These are phyloP conservation scores for Parapristionchus giblindavisi DNA, from an alignment of 2,888 invertebrate genomes.

Conservation along the genomic window DNA sequence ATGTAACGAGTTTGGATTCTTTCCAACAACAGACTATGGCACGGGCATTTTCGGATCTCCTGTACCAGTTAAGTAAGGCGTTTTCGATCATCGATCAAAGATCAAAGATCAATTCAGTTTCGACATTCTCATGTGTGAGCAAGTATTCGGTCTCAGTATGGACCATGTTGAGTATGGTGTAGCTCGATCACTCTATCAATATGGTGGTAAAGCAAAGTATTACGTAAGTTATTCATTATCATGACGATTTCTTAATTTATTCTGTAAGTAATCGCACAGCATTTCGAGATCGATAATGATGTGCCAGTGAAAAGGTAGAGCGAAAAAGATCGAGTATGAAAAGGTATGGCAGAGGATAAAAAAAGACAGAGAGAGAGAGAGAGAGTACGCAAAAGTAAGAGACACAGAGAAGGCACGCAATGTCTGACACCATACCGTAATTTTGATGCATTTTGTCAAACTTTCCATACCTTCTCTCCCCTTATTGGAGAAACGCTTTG, in stretches of 20 bases:
- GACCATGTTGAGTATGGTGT: neutral
- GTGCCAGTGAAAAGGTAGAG: no score
- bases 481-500: no score
- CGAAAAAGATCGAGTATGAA: no score
- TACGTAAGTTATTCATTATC: neutral
- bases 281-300: no score
- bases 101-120: neutral
- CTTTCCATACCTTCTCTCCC: no score
- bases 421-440: no score
- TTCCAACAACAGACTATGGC: constrained; percentile 81
- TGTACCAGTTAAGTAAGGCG: constrained; percentile 57
- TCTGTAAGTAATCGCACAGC: no score
- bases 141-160: constrained; percentile 7
- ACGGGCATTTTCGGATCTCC: constrained; percentile 57
- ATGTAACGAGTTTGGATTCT: constrained; percentile 94
- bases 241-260: neutral
- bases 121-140: constrained; percentile 24
- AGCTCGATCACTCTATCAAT: neutral
- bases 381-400: no score
- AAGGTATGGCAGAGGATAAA: no score
- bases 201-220: constrained; percentile 22
- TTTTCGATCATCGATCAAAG: neutral
- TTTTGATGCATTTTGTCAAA: no score
- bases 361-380: no score
- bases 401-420: no score